phyloP scores from a whole-genome alignment of 2,113 vertebrate species.

The Leucopsar rothschildi region DNA sequence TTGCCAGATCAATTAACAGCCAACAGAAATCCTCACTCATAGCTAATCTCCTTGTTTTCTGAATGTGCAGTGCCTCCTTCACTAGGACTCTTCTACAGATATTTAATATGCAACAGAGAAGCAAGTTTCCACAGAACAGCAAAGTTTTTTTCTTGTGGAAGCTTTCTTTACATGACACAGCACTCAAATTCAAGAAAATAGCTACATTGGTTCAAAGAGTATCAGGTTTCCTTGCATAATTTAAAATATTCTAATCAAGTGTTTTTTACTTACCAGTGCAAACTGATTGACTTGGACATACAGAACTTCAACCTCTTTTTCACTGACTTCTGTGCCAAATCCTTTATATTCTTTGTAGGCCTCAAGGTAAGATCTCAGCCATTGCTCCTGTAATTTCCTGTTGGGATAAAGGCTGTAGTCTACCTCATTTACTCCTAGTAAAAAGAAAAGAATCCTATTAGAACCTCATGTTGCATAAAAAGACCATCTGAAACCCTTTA shows the following conservation, averaged over 20 bases:
- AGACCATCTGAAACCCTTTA: not conserved
- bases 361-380: constrained; percentile 91
- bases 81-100: not conserved
- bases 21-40: not conserved
- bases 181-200: not conserved
- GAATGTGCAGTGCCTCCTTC: not conserved
- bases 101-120: not conserved
- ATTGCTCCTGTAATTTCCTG: constrained; percentile 85
- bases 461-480: not conserved
- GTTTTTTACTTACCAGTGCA: constrained; percentile 82
- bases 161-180: not conserved
- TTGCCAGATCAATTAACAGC: not conserved
- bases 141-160: not conserved
- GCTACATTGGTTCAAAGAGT: not conserved
- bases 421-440: constrained; percentile 91
- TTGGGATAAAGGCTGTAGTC: constrained; percentile 92
- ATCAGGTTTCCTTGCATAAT: not conserved
- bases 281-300: constrained; percentile 97
- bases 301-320: constrained; percentile 87
- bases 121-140: not conserved
- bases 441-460: not conserved
- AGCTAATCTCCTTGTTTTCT: not conserved
- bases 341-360: constrained; percentile 92
- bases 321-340: constrained; percentile 79
- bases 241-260: not conserved